Base-by-base conservation (phyloP, 2,113 vertebrate genomes). In the Orcinus orca region DNA sequence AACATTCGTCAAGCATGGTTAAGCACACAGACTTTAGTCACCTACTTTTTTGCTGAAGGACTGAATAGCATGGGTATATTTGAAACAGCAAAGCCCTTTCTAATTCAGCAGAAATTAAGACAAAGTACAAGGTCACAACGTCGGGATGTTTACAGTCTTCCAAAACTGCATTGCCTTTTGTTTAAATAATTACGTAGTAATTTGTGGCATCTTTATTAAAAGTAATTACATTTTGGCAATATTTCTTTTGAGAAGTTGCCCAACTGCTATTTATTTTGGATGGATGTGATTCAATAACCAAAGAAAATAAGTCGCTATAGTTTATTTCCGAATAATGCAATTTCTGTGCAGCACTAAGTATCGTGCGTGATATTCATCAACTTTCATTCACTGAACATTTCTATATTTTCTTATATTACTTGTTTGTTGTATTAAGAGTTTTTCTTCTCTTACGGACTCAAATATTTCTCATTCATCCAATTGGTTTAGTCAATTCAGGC, bases 211-310 rank as follows among this genome's bases (percentile, higher is more conserved):
- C 36, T 63, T 95, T 95, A 92, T 97, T 97, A 87, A 95, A 97
- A 92, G 38, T 85, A 97, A 97, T 96, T 93, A 96, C 50, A 95
- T 97, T 97, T 97, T 87, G 55, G 47, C 53, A 97, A 70, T 44
- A 79, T 95, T 94, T 97, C 89, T 90, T 93, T 97, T 62, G 36
- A 95, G 76, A 96, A 90, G n/a, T 68, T 67, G 21, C 4, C 33
- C 31, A 74, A 74, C 15, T 88, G 50, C 8, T 79, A 71, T 82
- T 95, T 91, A 55, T 79, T 87, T 92, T 77, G 3, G 60, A 67
- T 63, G 33, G 8, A 77, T 77, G 29, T 74, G 67, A 87, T 60
- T 85, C 65, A 38, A 70, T 20, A 86, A 93, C 10, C 38, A 96
- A 93, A 95, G 76, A 88, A 86, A 92, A 33, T 65, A 76, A 29